These are phyloP conservation scores for Callimorpha dominula DNA, from an alignment of 2,888 invertebrate species.

Conservation along the genomic window DNA sequence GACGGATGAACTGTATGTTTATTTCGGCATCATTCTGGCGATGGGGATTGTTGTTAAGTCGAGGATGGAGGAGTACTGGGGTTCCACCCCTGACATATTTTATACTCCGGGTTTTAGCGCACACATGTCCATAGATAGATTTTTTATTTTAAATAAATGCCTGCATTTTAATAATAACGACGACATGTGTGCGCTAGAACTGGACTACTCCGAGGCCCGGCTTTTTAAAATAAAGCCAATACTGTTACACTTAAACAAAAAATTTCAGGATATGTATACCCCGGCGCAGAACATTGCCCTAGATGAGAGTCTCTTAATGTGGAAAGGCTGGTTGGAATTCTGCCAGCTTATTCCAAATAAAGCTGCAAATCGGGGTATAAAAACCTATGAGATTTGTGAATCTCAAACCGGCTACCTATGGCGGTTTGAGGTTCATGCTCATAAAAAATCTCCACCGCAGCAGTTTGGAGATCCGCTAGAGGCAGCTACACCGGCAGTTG, in stretches of 20 bases:
- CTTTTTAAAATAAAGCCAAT: no score
- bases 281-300: neutral
- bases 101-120: no score
- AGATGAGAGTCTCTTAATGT: neutral
- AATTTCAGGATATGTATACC: neutral
- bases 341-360: neutral
- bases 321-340: slow-evolving; percentile 2
- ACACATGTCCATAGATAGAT: no score
- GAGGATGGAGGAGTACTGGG: no score
- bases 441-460: neutral
- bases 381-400: neutral
- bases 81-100: no score
- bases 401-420: neutral
- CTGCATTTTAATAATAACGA: no score
- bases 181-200: no score
- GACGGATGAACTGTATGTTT: neutral
- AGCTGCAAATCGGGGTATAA: no score
- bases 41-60: no score
- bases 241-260: neutral
- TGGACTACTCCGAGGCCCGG: no score
- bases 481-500: neutral
- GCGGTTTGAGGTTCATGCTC: neutral
- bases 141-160: no score
- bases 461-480: neutral
- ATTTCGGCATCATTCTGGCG: neutral